Conservation (phyloP, 2,113 vertebrate species). For the Paracanthobrama guichenoti region DNA sequence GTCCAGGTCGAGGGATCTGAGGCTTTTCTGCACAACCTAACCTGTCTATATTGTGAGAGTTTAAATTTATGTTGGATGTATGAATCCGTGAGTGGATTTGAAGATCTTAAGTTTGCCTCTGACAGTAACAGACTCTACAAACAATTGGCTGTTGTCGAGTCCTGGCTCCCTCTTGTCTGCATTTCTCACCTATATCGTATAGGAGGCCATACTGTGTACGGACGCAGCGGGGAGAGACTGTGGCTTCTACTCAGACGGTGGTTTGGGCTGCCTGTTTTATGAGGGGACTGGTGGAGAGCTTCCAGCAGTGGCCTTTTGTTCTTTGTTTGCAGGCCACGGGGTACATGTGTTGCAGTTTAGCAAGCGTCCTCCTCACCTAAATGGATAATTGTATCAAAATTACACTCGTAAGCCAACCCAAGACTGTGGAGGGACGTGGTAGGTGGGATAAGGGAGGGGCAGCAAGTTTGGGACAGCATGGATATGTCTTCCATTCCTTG, state of each 20-base stretch:
- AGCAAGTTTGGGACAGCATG: conserved; percentile 18
- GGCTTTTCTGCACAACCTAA: not conserved
- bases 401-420: conserved; percentile 40
- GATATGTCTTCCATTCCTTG: conserved; percentile 14
- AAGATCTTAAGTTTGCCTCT: not conserved
- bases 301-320: conserved; percentile 57
- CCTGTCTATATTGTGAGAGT: not conserved
- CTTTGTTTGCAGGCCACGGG: conserved; percentile 57
- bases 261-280: conserved; percentile 51
- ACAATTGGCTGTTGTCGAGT: not conserved
- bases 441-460: not conserved
- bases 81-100: not conserved
- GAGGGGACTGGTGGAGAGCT: conserved; percentile 49
- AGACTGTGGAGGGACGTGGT: conserved; percentile 34
- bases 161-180: not conserved
- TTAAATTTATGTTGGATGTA: not conserved
- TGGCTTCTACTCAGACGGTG: conserved; percentile 49
- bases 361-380: conserved; percentile 57
- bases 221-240: conserved; percentile 38
- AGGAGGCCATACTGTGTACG: not conserved
- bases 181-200: conserved; percentile 38
- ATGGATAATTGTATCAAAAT: conserved; percentile 62
- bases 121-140: not conserved
- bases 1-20: not conserved
- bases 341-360: conserved; percentile 64